Base-by-base conservation (phyloP, 2,113 vertebrate genomes). In the Cheilinus undulatus region DNA sequence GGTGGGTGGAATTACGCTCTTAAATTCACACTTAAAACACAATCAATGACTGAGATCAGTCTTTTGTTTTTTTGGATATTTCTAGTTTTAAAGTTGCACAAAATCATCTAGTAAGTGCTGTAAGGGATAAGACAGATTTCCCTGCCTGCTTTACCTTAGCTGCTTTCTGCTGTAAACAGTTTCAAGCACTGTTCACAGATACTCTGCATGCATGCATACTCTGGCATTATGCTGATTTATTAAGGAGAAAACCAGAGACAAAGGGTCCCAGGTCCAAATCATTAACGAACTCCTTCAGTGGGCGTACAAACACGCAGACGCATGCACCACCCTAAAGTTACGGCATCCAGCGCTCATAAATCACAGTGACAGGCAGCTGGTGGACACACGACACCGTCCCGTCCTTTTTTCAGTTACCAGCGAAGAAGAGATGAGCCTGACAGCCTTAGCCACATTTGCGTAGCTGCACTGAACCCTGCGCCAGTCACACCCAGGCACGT, bases 311-410 rank as follows among this genome's bases (percentile, higher is more conserved):
- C 64, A 69, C 63, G 50, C 78, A 86, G 78, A 66, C 61, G 61
- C 34, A 71, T 1, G 30, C 65, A 19, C 45, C 50, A 2, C 30
- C 5, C 92, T 94, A 94, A 95, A 95, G 95, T 97, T 88, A 87
- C 93, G 90, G 92, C 88, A 91, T 90, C 90, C 92, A 93, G 84
- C 92, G 86, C 94, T 95, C 96, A 96, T 97, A 97, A 98, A 99
- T 99, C 96, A 98, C 94, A 78, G 85, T 97, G 97, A 97, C 96
- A 96, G 92, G 93, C 92, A 71, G 91, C 92, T 93, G 93, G 80
- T 94, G 89, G 88, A 92, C 81, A 76, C 95, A 91, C 83, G 58
- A 91, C 95, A 92, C 85, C 76, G 69, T 77, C 69, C 73, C 65
- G 22, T 70, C 46, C n/a, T 64, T 74, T 58, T 65, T 28, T 82